A percentile compares a stretch with the other conserved stretches of the same genome.
Conservation (phyloP, 2,888 invertebrate genomes). For the Lamproptera curius region DNA sequence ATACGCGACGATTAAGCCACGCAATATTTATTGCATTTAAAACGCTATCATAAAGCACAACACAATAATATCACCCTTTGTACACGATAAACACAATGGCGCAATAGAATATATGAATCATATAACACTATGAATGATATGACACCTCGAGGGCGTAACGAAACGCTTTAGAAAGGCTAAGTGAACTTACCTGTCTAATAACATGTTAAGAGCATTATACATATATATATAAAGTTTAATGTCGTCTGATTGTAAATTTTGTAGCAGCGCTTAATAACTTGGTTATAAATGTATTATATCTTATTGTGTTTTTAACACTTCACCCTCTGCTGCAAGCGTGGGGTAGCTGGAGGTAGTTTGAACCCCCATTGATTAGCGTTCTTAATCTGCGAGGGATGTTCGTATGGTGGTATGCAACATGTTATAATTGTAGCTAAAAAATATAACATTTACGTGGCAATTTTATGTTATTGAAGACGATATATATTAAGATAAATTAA, state of each 20-base stretch:
- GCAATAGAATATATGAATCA: conserved; percentile 72
- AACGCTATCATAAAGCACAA: conserved; percentile 41
- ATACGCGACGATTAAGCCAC: conserved; percentile 22
- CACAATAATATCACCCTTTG: conserved; percentile 52
- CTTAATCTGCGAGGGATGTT: conserved; percentile 68
- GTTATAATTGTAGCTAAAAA: conserved; percentile 6
- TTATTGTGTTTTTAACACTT: conserved; percentile 77
- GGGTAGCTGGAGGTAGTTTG: conserved; percentile 61
- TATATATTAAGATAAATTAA: no score
- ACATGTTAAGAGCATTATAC: neutral
- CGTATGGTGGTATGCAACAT: conserved; percentile 42
- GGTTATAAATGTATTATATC: conserved; percentile 49
- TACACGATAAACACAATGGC: conserved; percentile 45
- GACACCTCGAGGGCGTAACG: conserved; percentile 75
- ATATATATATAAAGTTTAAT: conserved; percentile 29
- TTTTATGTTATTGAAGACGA: no score
- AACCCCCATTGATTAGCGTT: conserved; percentile 74
- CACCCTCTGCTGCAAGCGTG: conserved; percentile 48
- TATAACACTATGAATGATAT: conserved; percentile 73
- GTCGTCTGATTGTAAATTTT: conserved; percentile 21
- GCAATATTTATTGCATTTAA: conserved; percentile 44
- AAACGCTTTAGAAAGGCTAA: conserved; percentile 51
- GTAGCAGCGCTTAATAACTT: conserved; percentile 21
- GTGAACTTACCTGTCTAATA: conserved; percentile 15
- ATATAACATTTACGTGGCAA: no score